Evolutionary conservation across 2,113 vertebrate species (phyloP).

Genomic region (Gasterosteus aculeatus): DNA sequence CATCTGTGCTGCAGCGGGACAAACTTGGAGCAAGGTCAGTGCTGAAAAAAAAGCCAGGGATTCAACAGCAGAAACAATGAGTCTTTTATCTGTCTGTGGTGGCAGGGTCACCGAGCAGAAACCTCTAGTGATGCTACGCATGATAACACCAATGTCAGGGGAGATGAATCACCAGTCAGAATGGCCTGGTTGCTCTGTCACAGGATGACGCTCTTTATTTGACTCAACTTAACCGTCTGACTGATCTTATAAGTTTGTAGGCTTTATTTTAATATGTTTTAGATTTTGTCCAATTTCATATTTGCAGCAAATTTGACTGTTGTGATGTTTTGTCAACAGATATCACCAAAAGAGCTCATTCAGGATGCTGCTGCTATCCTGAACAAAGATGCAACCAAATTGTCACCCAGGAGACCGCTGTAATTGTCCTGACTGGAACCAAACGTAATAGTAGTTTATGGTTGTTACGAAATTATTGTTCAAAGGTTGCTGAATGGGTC

Average conservation of each 20-base stretch:
- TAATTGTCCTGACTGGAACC: background rate
- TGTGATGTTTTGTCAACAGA: background rate
- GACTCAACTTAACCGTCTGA: background rate
- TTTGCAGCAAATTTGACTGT: background rate
- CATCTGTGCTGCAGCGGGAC: slow-evolving; percentile 65
- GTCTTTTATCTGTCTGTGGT: slow-evolving; percentile 46
- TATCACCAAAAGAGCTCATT: background rate
- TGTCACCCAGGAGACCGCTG: background rate
- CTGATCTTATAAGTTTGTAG: background rate
- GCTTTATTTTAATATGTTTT: background rate
- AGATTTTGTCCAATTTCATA: too few species aligned
- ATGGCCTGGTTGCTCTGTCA: slow-evolving; percentile 7
- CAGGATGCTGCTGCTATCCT: background rate
- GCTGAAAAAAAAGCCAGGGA: slow-evolving; percentile 61
- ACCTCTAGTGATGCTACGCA: slow-evolving; percentile 17
- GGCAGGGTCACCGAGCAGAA: slow-evolving; percentile 44
- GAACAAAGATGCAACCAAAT: background rate
- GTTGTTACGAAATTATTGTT: background rate
- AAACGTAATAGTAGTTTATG: background rate
- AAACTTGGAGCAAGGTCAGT: slow-evolving; percentile 72
- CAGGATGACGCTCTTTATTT: background rate
- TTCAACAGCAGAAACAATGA: slow-evolving; percentile 60
- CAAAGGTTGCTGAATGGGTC: too few species aligned
- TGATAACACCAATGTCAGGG: slow-evolving; percentile 53
- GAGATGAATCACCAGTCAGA: slow-evolving; percentile 35